A percentile compares a stretch with the other conserved stretches of the same genome.
Evolutionary conservation across 2,888 invertebrate genomes (phyloP).

Genomic region (Caenorhabditis zanzibari): DNA sequence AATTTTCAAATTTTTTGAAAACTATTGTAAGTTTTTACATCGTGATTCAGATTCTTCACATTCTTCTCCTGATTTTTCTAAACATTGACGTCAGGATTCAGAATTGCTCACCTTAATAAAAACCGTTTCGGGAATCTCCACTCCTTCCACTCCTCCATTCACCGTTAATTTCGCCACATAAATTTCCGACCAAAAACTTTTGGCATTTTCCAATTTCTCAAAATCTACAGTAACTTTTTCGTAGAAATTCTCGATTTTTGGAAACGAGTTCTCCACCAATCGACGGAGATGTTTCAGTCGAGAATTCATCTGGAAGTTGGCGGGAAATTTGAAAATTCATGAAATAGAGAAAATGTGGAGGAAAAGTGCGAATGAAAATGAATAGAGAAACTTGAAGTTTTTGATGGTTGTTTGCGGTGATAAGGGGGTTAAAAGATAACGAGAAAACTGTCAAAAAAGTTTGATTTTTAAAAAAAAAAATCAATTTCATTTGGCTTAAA

Average conservation of each 20-base stretch:
- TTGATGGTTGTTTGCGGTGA: no score
- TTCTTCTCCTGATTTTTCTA: no score
- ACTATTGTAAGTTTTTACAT: no score
- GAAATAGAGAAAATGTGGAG: not conserved
- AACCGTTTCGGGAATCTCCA: slow-evolving; percentile 19
- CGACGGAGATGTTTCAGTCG: slow-evolving; percentile 42
- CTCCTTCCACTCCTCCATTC: not conserved
- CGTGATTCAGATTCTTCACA: no score
- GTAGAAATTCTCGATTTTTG: slow-evolving; percentile 38
- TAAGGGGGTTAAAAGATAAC: no score
- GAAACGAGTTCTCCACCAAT: slow-evolving; percentile 45
- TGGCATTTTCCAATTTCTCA: slow-evolving; percentile 52
- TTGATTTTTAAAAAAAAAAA: no score
- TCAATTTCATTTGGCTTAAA: no score
- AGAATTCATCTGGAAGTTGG: not conserved
- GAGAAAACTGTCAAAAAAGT: no score
- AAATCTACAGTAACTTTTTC: slow-evolving; percentile 28
- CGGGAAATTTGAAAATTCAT: not conserved
- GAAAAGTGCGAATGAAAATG: not conserved
- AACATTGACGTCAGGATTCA: no score
- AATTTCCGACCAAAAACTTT: slow-evolving; percentile 64
- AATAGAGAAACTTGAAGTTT: no score
- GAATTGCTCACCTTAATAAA: slow-evolving; percentile 59
- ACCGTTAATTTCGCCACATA: slow-evolving; percentile 38
- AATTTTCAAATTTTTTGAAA: no score